A percentile compares a stretch with the other conserved stretches of the same genome.
Conservation (phyloP, 2,888 invertebrate genomes). For the Pomacea canaliculata region DNA sequence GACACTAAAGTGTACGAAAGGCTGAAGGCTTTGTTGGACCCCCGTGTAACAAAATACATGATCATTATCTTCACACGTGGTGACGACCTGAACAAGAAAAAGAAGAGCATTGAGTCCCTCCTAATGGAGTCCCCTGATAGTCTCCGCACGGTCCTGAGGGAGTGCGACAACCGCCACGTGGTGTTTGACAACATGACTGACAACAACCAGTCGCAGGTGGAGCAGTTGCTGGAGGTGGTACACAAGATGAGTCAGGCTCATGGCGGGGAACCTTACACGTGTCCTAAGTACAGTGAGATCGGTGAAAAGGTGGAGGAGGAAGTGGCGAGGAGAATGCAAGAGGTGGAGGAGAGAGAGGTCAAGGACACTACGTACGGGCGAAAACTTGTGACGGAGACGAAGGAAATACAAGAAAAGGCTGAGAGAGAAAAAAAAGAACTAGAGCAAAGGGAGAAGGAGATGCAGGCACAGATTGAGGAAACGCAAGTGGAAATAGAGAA, state of each 20-base stretch:
- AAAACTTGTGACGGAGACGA: not conserved
- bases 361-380: slow-evolving; percentile 1
- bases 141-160: not conserved
- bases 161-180: not conserved
- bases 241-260: not conserved
- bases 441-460: too few species aligned
- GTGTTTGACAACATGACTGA: not conserved
- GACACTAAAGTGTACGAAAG: not conserved
- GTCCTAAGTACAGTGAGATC: slow-evolving; percentile 10
- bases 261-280: slow-evolving; percentile 5
- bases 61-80: slow-evolving; percentile 9
- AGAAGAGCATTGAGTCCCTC: not conserved
- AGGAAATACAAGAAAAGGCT: too few species aligned
- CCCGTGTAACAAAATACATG: not conserved
- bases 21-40: not conserved
- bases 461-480: too few species aligned
- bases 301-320: slow-evolving; percentile 18
- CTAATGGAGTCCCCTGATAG: not conserved
- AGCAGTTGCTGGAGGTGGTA: slow-evolving; percentile 2
- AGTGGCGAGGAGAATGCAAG: not conserved
- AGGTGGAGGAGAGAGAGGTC: slow-evolving; percentile 6
- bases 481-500: too few species aligned
- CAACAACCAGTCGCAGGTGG: not conserved
- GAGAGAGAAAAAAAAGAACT: too few species aligned
- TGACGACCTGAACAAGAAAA: slow-evolving; percentile 2